A percentile compares a stretch with the other conserved stretches of the same genome.
phyloP scores from a whole-genome alignment of 2,113 vertebrate species.

The Hiodon alosoides region DNA sequence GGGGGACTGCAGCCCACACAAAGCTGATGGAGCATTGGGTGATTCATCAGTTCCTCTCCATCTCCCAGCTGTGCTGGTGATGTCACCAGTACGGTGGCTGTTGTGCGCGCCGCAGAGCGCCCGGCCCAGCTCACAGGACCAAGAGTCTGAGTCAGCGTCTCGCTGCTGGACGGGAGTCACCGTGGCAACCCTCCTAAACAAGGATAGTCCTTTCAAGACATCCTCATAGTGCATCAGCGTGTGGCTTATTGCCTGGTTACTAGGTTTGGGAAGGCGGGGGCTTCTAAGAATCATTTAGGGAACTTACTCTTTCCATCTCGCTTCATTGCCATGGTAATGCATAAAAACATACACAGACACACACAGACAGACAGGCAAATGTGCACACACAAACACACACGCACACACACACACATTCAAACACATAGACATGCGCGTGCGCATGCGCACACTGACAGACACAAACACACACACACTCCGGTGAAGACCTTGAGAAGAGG shows the following conservation, averaged over 20 bases:
- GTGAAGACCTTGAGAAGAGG: not conserved
- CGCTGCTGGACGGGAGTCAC: not conserved
- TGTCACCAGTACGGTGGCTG: conserved; percentile 6
- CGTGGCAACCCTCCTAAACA: conserved; percentile 19
- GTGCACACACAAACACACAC: too few species aligned
- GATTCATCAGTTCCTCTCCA: conserved; percentile 9
- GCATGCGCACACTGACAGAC: too few species aligned
- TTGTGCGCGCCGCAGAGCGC: not conserved
- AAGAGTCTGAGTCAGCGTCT: conserved; percentile 17
- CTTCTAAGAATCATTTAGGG: not conserved
- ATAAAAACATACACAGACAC: not conserved
- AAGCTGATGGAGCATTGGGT: not conserved
- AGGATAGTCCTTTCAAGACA: not conserved
- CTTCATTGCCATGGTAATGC: conserved; percentile 2
- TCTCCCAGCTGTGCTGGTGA: conserved; percentile 12
- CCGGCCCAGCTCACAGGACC: not conserved
- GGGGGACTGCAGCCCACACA: not conserved
- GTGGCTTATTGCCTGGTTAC: not conserved
- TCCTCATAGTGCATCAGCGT: not conserved
- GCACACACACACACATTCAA: too few species aligned
- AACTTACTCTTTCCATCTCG: not conserved
- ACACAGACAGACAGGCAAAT: not conserved
- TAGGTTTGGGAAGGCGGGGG: not conserved
- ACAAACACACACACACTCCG: not conserved
- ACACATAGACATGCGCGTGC: too few species aligned